Evolutionary conservation across 2,888 invertebrate genomes (phyloP).

Genomic region (Chloromyia formosa): DNA sequence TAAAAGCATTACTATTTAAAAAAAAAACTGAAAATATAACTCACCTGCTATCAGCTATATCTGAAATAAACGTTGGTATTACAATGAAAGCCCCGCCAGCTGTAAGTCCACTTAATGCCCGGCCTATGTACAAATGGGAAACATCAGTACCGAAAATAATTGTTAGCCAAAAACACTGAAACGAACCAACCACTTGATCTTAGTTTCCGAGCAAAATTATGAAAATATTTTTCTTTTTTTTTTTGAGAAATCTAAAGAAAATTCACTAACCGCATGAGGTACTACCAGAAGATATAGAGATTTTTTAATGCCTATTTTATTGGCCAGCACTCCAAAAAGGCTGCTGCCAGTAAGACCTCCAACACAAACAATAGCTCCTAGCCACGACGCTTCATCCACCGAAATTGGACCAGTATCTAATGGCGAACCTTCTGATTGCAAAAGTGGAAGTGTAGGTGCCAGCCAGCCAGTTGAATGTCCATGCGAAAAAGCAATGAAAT

Average conservation of each 20-base stretch:
- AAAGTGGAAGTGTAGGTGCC: slow-evolving; percentile 56
- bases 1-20: background rate
- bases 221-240: no score
- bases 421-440: slow-evolving; percentile 53
- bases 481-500: slow-evolving; percentile 36
- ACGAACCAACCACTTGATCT: slow-evolving; percentile 56
- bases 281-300: slow-evolving; percentile 57
- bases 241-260: no score
- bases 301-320: slow-evolving; percentile 57
- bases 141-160: slow-evolving; percentile 57
- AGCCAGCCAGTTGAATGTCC: slow-evolving; percentile 56
- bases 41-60: slow-evolving; percentile 58
- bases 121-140: slow-evolving; percentile 58
- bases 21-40: background rate
- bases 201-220: no score
- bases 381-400: slow-evolving; percentile 60
- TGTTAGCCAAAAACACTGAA: slow-evolving; percentile 58
- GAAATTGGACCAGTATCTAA: slow-evolving; percentile 48
- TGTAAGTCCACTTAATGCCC: slow-evolving; percentile 57
- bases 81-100: slow-evolving; percentile 59
- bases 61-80: slow-evolving; percentile 61
- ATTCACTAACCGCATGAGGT: slow-evolving; percentile 57
- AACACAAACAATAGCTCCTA: slow-evolving; percentile 57
- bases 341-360: slow-evolving; percentile 59
- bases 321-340: slow-evolving; percentile 55